Evolutionary conservation across 2,888 invertebrate species (phyloP).

Genomic region (Lasioglossum vierecki): DNA sequence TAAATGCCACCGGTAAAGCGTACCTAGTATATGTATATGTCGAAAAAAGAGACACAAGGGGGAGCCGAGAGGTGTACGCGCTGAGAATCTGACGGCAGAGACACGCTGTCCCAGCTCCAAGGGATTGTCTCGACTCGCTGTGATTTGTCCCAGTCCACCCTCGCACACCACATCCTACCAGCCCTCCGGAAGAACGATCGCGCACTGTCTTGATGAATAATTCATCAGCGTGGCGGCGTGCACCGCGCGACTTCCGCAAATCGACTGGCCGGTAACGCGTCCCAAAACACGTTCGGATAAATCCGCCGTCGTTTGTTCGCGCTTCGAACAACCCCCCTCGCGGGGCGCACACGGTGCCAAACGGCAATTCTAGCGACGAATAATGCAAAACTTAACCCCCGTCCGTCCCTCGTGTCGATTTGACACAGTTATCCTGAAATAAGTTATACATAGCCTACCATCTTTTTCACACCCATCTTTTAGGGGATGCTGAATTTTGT

Average conservation of each 20-base stretch:
- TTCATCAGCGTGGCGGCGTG: constrained; percentile 64
- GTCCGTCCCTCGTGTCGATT: no score
- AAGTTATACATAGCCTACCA: no score
- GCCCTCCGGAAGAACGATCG: constrained; percentile 53
- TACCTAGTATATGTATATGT: not conserved
- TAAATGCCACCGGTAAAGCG: constrained; percentile 15
- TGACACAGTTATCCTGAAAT: no score
- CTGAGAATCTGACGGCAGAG: constrained; percentile 10
- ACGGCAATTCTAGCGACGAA: no score
- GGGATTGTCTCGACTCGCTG: constrained; percentile 58
- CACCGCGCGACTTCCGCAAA: constrained; percentile 59
- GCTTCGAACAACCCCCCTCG: constrained; percentile 7
- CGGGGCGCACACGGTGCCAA: not conserved
- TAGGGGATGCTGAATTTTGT: no score
- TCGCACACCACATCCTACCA: not conserved
- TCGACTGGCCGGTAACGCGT: constrained; percentile 56
- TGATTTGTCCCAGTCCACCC: constrained; percentile 63
- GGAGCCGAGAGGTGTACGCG: constrained; percentile 4
- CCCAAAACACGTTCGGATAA: constrained; percentile 64
- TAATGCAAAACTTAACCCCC: no score
- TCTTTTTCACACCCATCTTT: no score
- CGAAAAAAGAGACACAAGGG: not conserved
- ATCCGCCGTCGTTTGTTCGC: constrained; percentile 43
- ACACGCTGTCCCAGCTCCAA: constrained; percentile 14
- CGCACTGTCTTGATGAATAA: constrained; percentile 66